phyloP scores from a whole-genome alignment of 2,888 invertebrate genomes.

The Syrista parreyssii region DNA sequence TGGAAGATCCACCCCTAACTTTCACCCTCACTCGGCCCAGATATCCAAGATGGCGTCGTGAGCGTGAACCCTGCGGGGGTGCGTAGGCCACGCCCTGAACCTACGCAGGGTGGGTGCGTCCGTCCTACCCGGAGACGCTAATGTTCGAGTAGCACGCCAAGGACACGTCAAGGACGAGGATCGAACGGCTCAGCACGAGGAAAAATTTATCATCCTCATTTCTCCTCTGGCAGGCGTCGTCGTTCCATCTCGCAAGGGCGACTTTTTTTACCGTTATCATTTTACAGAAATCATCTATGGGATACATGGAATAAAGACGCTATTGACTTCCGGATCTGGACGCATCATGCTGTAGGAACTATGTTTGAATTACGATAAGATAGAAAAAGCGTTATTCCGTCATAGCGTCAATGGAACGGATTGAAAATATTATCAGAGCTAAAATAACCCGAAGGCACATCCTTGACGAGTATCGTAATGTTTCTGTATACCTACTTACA shows the following conservation, averaged over 20 bases:
- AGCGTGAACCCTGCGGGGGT: slow-evolving; percentile 50
- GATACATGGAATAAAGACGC: neutral
- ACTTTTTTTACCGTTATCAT: neutral
- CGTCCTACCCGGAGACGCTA: slow-evolving; percentile 25
- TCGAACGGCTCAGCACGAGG: slow-evolving; percentile 5
- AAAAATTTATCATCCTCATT: slow-evolving; percentile 15
- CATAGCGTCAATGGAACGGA: neutral
- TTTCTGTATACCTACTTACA: neutral
- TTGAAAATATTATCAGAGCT: neutral
- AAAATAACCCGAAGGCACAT: neutral
- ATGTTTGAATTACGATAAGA: neutral
- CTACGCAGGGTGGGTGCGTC: slow-evolving; percentile 29
- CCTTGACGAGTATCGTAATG: neutral
- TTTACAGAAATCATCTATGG: neutral
- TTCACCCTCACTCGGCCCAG: slow-evolving; percentile 53
- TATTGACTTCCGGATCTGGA: neutral
- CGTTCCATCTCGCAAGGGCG: neutral
- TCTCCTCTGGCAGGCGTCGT: neutral
- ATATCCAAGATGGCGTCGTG: slow-evolving; percentile 52
- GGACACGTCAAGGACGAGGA: slow-evolving; percentile 47
- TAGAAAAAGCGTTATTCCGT: no score
- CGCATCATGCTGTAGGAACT: neutral
- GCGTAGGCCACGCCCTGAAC: slow-evolving; percentile 57
- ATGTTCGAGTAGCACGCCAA: slow-evolving; percentile 40
- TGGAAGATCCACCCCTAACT: slow-evolving; percentile 36